Evolutionary conservation across 2,888 invertebrate species (phyloP).

Genomic region (Phlogophora meticulosa): DNA sequence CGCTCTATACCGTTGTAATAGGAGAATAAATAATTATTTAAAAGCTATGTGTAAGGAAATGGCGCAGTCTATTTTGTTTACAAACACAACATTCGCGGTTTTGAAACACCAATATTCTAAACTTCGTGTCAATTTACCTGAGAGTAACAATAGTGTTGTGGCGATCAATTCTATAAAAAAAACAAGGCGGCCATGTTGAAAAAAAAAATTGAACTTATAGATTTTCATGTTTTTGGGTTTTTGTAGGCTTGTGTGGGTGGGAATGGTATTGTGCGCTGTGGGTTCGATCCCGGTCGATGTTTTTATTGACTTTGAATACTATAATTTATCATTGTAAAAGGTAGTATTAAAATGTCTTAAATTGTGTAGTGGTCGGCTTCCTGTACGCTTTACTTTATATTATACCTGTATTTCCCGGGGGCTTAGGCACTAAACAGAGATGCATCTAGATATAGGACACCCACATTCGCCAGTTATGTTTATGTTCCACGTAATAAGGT

Average conservation of each 20-base stretch:
- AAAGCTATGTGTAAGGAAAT: no score
- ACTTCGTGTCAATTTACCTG: slow-evolving; percentile 32
- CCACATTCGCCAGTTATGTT: no score
- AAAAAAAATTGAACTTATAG: slow-evolving; percentile 13
- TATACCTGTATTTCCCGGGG: no score
- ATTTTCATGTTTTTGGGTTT: slow-evolving; percentile 26
- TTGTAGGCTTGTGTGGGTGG: slow-evolving; percentile 25
- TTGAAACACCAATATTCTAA: background rate
- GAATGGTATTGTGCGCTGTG: slow-evolving; percentile 39
- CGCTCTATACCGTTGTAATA: no score
- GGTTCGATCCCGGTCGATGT: slow-evolving; percentile 34
- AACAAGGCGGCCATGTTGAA: slow-evolving; percentile 6
- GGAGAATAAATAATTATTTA: no score
- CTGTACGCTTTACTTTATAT: no score
- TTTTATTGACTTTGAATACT: slow-evolving; percentile 3
- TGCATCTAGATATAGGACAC: no score
- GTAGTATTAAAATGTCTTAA: no score
- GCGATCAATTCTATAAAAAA: slow-evolving; percentile 3
- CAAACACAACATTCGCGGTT: slow-evolving; percentile 29
- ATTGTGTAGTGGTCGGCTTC: no score
- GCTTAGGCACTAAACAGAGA: no score
- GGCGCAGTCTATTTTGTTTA: slow-evolving; percentile 13
- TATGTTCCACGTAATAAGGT: no score
- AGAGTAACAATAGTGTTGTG: slow-evolving; percentile 9
- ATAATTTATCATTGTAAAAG: slow-evolving; percentile 11